Base-by-base conservation (phyloP, 2,797 vertebrate genomes). In the Phalloptychus januarius region DNA sequence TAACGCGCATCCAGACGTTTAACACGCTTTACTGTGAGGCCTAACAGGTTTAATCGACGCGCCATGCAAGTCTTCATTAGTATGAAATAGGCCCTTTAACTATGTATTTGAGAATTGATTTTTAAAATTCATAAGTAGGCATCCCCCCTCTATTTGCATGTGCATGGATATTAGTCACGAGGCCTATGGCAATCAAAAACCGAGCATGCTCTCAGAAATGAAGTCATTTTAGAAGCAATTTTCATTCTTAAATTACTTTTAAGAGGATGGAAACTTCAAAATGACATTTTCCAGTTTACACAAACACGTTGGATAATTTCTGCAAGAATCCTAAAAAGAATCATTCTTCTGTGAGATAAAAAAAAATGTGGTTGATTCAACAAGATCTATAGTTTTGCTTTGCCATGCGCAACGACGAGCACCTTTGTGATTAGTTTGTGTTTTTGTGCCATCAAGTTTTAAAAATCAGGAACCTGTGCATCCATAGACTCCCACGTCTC, bases 61-160 rank as follows among this genome's bases (percentile, higher is more conserved):
- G 48, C 81, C 85, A 83, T 75, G 83, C 83, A 87, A 89, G 89
- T 85, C 86, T 92, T 92, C 83, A 88, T 91, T 90, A 88, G 85
- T 90, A 88, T 86, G 81, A 92, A 90, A 89, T 82, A 86, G 80
- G 85, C 77, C 83, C 82, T 86, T 85, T 86, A 90, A 91, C 86
- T 84, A 90, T 82, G 83, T 88, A 92, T 92, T 92, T 87, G 79
- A 85, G 81, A 93, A 92, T 91, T 92, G 90, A 92, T 93, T 91
- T 87, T 84, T 80, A 7, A 88, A 87, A 91, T 78, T 85, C 76
- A 40, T 87, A 90, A 94, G 18, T 75, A 88, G 71, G 81, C 80
- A 88, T 87, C 71, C 58, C 50, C 73, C 50, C 74, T 50, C 87
- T 73, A 93, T 93, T 91, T 91, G 85, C 86, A 89, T 86, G 72